Conservation (phyloP, 2,797 vertebrate genomes). For the Phalanger gymnotis region DNA sequence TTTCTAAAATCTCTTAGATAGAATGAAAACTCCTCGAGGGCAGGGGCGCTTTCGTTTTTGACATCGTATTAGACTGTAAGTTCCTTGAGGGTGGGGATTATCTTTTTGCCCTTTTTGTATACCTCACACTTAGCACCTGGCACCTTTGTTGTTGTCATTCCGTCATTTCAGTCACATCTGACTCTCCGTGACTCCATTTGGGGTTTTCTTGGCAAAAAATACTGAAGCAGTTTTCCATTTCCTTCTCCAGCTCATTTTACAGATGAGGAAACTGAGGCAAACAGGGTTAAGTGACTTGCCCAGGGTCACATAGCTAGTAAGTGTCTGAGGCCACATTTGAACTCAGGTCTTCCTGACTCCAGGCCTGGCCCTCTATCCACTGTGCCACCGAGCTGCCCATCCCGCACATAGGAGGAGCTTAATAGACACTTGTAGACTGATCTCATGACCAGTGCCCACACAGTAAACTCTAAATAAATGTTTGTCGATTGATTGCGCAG, state of each 20-base stretch:
- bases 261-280: not conserved
- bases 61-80: not conserved
- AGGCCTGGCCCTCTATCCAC: not conserved
- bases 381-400: not conserved
- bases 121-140: not conserved
- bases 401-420: not conserved
- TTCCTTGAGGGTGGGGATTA: not conserved
- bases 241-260: not conserved
- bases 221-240: not conserved
- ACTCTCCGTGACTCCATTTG: not conserved
- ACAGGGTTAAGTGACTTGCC: not conserved
- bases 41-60: not conserved
- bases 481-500: not conserved
- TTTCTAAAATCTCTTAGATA: not conserved
- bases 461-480: not conserved
- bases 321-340: not conserved
- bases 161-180: not conserved
- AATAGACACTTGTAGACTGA: not conserved
- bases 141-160: not conserved
- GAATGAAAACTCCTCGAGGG: not conserved
- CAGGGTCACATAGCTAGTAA: not conserved
- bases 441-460: not conserved
- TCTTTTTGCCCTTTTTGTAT: not conserved
- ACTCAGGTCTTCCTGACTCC: not conserved
- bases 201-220: not conserved